Conservation (phyloP, 2,113 vertebrate species). For the Antechinus stuartii region DNA sequence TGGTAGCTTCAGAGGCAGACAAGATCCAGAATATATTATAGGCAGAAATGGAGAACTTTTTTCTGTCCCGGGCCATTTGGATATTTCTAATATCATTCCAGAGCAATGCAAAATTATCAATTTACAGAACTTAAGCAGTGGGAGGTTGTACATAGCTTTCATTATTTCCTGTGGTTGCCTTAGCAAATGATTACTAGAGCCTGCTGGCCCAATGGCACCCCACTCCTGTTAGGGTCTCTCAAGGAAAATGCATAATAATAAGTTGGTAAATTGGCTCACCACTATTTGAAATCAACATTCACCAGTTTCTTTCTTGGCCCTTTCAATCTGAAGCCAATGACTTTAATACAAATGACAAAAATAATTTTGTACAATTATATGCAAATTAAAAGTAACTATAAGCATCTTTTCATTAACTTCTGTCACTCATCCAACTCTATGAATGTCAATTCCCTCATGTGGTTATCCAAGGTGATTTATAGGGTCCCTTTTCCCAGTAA, state of each 20-base stretch:
- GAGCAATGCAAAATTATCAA: too few relatives aligned
- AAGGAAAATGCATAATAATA: neutral
- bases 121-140: too few relatives aligned
- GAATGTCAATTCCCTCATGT: neutral
- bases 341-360: constrained; percentile 22
- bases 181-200: too few relatives aligned
- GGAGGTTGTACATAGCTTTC: too few relatives aligned
- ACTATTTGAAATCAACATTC: neutral
- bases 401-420: neutral
- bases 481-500: neutral
- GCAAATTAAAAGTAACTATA: constrained; percentile 29
- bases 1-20: neutral
- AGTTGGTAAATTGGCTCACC: constrained; percentile 22
- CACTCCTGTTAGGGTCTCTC: neutral
- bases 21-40: neutral
- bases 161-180: too few relatives aligned
- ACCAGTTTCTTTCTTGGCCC: neutral
- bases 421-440: neutral
- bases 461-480: neutral
- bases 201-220: too few relatives aligned
- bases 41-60: too few relatives aligned
- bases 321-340: neutral
- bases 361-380: neutral
- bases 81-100: too few relatives aligned
- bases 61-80: too few relatives aligned